Percentiles rank a stretch among this genome's conserved stretches.
phyloP scores from a whole-genome alignment of 1,140 invertebrate species.

The Drosophila fuyamai region DNA sequence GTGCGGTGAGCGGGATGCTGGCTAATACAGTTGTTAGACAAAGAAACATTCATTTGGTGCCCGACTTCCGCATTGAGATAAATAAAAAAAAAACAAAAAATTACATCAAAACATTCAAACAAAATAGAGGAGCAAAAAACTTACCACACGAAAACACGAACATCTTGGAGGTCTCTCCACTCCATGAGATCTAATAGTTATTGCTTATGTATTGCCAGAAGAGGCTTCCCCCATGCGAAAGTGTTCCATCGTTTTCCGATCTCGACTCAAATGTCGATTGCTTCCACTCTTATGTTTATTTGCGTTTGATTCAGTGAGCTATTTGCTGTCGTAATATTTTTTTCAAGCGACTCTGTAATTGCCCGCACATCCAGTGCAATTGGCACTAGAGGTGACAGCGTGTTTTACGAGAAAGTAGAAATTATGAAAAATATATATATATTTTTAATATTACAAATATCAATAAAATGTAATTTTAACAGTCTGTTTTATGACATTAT shows the following conservation, averaged over 20 bases:
- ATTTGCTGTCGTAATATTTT: conserved; percentile 51
- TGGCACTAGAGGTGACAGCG: conserved; percentile 29
- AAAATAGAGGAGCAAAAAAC: conserved; percentile 11
- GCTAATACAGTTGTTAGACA: conserved; percentile 80
- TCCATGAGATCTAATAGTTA: conserved; percentile 17
- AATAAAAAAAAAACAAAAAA: conserved; percentile 19
- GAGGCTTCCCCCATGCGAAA: conserved; percentile 37
- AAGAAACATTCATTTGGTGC: conserved; percentile 52
- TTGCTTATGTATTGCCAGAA: not conserved
- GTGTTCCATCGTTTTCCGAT: conserved; percentile 16
- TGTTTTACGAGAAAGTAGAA: not conserved
- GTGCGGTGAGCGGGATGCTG: conserved; percentile 9
- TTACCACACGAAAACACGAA: conserved; percentile 53
- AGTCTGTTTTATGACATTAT: too few species aligned
- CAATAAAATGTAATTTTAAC: not conserved
- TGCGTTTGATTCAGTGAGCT: conserved; percentile 46
- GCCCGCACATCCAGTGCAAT: conserved; percentile 28
- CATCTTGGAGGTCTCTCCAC: conserved; percentile 39
- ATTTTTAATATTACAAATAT: too few species aligned
- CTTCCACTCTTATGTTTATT: conserved; percentile 27
- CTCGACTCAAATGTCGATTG: conserved; percentile 30
- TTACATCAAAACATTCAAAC: conserved; percentile 21
- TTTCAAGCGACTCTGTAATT: conserved; percentile 40
- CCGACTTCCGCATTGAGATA: conserved; percentile 66
- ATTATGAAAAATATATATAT: not conserved